Evolutionary conservation across 2,888 invertebrate species (phyloP), one percentile per base, ranked within the genome.

Genomic region (Biston betularia): DNA sequence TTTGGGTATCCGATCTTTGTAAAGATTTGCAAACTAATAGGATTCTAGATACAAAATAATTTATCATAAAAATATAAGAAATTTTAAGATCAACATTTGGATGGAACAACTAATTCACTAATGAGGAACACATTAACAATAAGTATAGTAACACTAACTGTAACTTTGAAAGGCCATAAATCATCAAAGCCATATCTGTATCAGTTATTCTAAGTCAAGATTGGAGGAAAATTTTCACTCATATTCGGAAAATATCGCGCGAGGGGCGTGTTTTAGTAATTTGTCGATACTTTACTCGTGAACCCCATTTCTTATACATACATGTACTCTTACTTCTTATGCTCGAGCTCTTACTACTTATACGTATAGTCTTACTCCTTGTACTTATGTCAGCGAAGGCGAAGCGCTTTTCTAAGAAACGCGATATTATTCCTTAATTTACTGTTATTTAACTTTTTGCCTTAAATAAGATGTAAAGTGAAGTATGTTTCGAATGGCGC

Each of bases 211-310:
- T 70, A 58, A 65, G 71, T 57, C 68, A 68, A 73, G 73, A 77
- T 75, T 77, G 75, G 72, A 79, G 81, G 81, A 79, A 86, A 85
- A 85, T 85, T 83, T 79, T 82, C 83, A 75, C 82, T 84, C 79
- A 80, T 84, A 84, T 82, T 80, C 81, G 74, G 81, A 84, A 86
- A 85, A 81, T 86, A 86, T 81, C 77, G 80, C 71, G 65, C 68
- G 59, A 75, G 79, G 80, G 77, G 80, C 77, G 77, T 74, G 77
- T 74, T 79, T 79, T 79, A 83, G 84, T 85, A 85, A 86, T 85
- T 86, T 85, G 82, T 79, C 85, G 81, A 85, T 86, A 85, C 80
- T 80, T 74, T 72, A 59, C 71, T 64, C 58, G 62, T 68, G 63
- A 50, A 58, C 59, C 63, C 64, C 57, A 63, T 52, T 59, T 40